Evolutionary conservation across 2,888 invertebrate genomes (phyloP), one percentile per base, ranked within the genome.

Genomic region (Pristionchus maxplancki): DNA sequence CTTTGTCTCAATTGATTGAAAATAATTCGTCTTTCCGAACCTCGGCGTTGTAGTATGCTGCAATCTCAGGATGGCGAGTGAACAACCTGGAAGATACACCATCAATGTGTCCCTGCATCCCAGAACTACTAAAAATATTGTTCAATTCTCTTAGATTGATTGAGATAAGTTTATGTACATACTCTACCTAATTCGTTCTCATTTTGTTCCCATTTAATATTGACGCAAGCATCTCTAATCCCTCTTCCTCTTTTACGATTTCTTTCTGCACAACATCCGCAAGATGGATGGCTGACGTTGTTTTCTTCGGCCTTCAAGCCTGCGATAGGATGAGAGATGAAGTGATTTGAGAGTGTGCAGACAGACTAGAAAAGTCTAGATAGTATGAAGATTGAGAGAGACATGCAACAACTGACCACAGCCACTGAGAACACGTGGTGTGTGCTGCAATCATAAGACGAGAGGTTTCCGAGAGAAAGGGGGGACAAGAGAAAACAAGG

Each of bases 1-100:
- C 44, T 9, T n/a, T 44, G 11, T 44, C 11, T 44, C 44, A 44
- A 6, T 9, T 44, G 8, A 44, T 44, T 44, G 11, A 71, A 31
- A n/a, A 58, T 17, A 17, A 17, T 24, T 34, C 11, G n/a, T 37
- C 37, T n/a, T 37, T 71, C 44, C 6, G 44, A 44, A 44, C 74
- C 50, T 93, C 93, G 48, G 93, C 93, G 48, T 91, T 92, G 86
- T 90, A 93, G 87, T 90, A 89, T 28, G 93, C 89, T n/a, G 92
- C 93, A 37, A 93, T 81, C n/a, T 93, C 92, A 17, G 91, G 91
- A 88, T 93, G 91, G 83, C 89, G 88, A 17, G 90, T 90, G 90
- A 93, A 93, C 40, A 93, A 89, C 74, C 93, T 93, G 67, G 74
- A 91, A 82, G 3, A 34, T n/a, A n/a, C n/a, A n/a, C n/a, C n/a